phyloP scores from a whole-genome alignment of 2,113 vertebrate genomes.

The Menura novaehollandiae region DNA sequence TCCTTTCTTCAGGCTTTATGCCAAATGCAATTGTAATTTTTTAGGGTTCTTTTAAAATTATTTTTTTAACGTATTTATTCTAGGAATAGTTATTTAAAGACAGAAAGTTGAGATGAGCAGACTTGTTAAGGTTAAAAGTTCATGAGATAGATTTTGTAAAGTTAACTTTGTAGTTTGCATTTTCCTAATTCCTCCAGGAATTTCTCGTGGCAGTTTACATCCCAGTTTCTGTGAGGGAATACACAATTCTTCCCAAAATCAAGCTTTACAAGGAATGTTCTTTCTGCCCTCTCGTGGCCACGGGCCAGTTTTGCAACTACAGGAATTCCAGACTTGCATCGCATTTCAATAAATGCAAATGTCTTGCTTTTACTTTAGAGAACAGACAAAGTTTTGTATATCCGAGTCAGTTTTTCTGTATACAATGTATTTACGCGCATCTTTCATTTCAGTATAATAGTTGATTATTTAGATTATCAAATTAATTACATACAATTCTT shows the following conservation, averaged over 20 bases:
- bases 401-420: background rate
- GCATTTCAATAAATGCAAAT: fast-evolving
- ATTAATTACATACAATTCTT: background rate
- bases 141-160: background rate
- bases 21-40: background rate
- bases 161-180: background rate
- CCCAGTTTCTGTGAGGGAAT: background rate
- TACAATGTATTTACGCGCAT: background rate
- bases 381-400: background rate
- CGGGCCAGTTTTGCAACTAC: background rate
- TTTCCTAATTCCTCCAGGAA: background rate
- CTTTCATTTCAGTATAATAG: background rate
- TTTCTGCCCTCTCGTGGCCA: constrained; percentile 69
- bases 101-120: background rate
- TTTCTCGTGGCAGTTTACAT: background rate
- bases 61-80: background rate
- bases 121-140: background rate
- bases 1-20: background rate
- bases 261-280: background rate
- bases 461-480: background rate
- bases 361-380: background rate
- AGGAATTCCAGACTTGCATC: background rate
- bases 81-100: background rate
- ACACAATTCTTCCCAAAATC: background rate
- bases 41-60: background rate